Conservation (phyloP, 2,797 vertebrate species). For the Leptodactylus fallax region DNA sequence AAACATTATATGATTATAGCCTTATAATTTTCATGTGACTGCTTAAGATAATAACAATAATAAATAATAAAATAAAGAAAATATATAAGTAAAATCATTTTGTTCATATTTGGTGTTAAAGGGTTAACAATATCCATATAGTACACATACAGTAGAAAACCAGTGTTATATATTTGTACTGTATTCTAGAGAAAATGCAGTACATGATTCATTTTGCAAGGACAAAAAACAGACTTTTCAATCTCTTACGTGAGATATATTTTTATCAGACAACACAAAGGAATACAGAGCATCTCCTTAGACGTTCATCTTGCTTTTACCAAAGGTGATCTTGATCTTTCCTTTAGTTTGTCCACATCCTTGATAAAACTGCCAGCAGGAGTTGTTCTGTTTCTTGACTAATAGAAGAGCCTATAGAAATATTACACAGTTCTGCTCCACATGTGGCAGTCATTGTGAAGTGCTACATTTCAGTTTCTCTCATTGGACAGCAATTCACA, state of each 20-base stretch:
- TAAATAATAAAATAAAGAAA: not conserved
- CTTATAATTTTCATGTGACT: no score
- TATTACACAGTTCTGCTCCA: slow-evolving; percentile 67
- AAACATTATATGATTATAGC: no score
- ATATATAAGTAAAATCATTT: not conserved
- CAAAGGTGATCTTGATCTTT: slow-evolving; percentile 69
- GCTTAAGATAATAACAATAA: not conserved
- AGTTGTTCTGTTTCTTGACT: slow-evolving; percentile 69
- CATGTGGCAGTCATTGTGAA: slow-evolving; percentile 70
- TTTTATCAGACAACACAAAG: slow-evolving; percentile 62
- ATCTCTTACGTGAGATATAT: slow-evolving; percentile 62
- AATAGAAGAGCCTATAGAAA: slow-evolving; percentile 71
- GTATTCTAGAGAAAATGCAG: slow-evolving; percentile 20
- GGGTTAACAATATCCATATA: not conserved
- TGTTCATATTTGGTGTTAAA: not conserved
- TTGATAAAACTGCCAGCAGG: slow-evolving; percentile 71
- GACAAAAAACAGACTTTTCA: slow-evolving; percentile 58
- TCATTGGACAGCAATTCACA: slow-evolving; percentile 61
- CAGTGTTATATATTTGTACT: not conserved
- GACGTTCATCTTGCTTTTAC: slow-evolving; percentile 69
- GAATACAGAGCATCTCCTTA: slow-evolving; percentile 49
- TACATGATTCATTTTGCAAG: slow-evolving; percentile 44
- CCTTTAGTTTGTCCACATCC: slow-evolving; percentile 68
- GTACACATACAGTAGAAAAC: not conserved
- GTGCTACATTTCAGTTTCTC: slow-evolving; percentile 68